A percentile compares a stretch with the other conserved stretches of the same genome.
These are phyloP conservation scores for Batillaria attramentaria DNA, from an alignment of 1,140 invertebrate genomes.

Conservation along the genomic window DNA sequence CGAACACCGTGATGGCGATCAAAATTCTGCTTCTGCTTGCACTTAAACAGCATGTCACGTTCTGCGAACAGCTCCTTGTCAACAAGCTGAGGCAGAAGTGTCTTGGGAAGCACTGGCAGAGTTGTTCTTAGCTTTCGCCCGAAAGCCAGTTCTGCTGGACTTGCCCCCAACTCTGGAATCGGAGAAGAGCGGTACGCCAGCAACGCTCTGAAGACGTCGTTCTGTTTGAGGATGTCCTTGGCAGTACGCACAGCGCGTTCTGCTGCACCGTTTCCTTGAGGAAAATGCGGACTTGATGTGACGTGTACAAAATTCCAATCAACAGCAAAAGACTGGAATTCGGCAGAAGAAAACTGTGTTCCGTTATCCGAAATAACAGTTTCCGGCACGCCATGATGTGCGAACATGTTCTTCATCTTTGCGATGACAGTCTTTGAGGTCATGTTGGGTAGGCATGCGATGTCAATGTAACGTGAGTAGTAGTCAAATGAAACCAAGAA, in stretches of 20 bases:
- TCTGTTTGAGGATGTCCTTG: background rate
- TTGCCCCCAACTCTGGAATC: background rate
- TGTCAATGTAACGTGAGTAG: slow-evolving; percentile 27
- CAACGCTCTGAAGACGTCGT: too few species aligned
- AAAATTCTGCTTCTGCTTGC: too few species aligned
- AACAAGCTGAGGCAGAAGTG: too few species aligned
- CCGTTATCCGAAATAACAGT: slow-evolving; percentile 20
- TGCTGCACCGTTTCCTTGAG: too few species aligned
- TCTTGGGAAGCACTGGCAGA: background rate
- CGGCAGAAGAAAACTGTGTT: slow-evolving; percentile 31
- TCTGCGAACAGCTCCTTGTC: too few species aligned
- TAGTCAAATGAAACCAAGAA: slow-evolving; percentile 30
- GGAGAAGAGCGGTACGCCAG: too few species aligned
- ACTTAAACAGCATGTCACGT: too few species aligned
- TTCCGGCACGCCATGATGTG: slow-evolving; percentile 16
- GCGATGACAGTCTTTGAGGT: slow-evolving; percentile 6
- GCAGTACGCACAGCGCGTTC: background rate
- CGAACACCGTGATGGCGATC: too few species aligned
- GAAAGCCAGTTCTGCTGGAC: slow-evolving; percentile 9
- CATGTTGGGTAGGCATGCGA: background rate
- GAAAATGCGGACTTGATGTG: too few species aligned
- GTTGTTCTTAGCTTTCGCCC: background rate
- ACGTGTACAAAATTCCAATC: too few species aligned
- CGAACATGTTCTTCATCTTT: slow-evolving; percentile 26
- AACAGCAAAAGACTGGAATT: slow-evolving; percentile 33